Percentiles rank a stretch among this genome's conserved stretches.
These are phyloP conservation scores for Thaumetopoea pityocampa DNA, from an alignment of 1,140 invertebrate genomes.

Conservation along the genomic window DNA sequence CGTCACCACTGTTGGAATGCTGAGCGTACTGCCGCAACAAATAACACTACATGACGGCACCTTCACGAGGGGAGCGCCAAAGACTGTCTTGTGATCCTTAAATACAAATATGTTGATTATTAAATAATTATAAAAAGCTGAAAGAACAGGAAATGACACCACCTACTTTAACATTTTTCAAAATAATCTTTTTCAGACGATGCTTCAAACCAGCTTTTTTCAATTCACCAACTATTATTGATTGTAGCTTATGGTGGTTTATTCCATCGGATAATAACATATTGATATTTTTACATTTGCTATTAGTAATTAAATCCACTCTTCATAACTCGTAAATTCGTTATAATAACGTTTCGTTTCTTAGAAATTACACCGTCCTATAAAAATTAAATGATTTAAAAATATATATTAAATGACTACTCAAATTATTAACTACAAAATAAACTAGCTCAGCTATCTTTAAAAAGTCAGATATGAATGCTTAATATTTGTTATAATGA, in stretches of 20 bases:
- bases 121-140: background rate
- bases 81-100: slow-evolving; percentile 76
- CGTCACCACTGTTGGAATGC: slow-evolving; percentile 86
- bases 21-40: slow-evolving; percentile 79
- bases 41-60: slow-evolving; percentile 74
- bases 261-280: slow-evolving; percentile 82
- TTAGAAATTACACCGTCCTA: background rate
- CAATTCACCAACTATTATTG: slow-evolving; percentile 77
- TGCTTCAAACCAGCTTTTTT: slow-evolving; percentile 80
- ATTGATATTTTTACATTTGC: slow-evolving; percentile 41
- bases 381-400: too few relatives aligned
- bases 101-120: slow-evolving; percentile 15
- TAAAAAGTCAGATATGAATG: too few relatives aligned
- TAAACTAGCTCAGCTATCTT: too few relatives aligned
- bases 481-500: too few relatives aligned
- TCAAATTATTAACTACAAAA: too few relatives aligned
- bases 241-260: slow-evolving; percentile 80
- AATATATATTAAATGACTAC: too few relatives aligned
- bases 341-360: slow-evolving; percentile 29
- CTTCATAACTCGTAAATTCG: slow-evolving; percentile 33
- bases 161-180: slow-evolving; percentile 75
- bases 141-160: slow-evolving; percentile 5
- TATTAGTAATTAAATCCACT: slow-evolving; percentile 2
- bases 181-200: slow-evolving; percentile 78
- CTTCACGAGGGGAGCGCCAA: slow-evolving; percentile 78